Percentiles rank a stretch among this genome's conserved stretches.
Conservation (phyloP, 2,888 invertebrate genomes). For the Polylopha cassiicola region DNA sequence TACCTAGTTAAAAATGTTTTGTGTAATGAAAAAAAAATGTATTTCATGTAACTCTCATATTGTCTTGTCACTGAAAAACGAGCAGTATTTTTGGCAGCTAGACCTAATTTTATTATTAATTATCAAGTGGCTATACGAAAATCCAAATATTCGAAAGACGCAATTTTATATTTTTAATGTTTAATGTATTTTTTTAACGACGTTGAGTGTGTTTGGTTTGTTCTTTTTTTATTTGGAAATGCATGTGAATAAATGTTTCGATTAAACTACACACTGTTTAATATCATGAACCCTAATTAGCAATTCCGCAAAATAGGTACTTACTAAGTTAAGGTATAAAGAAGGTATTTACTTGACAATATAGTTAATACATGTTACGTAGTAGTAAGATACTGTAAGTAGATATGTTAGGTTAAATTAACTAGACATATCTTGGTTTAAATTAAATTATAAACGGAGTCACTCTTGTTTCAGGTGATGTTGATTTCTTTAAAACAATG, state of each 20-base stretch:
- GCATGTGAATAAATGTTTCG: constrained; percentile 76
- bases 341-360: too few species aligned
- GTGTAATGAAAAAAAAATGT: too few species aligned
- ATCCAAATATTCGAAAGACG: constrained; percentile 38
- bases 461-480: constrained; percentile 73
- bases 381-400: constrained; percentile 19
- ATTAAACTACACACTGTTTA: constrained; percentile 32
- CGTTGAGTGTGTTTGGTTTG: constrained; percentile 71
- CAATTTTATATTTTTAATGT: constrained; percentile 46
- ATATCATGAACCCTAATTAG: constrained; percentile 7
- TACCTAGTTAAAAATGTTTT: too few species aligned
- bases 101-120: too few species aligned
- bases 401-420: constrained; percentile 17
- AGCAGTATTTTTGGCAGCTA: too few species aligned
- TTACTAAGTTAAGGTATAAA: too few species aligned
- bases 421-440: constrained; percentile 4
- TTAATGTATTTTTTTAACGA: constrained; percentile 58
- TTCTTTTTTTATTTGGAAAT: constrained; percentile 60
- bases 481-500: constrained; percentile 71
- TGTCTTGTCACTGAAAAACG: too few species aligned
- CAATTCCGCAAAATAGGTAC: too few species aligned
- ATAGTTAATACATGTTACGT: neutral
- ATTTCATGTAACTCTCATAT: too few species aligned
- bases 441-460: constrained; percentile 28
- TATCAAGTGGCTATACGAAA: constrained; percentile 15